phyloP scores from a whole-genome alignment of 2,888 invertebrate species.

The Drosophila mulleri region DNA sequence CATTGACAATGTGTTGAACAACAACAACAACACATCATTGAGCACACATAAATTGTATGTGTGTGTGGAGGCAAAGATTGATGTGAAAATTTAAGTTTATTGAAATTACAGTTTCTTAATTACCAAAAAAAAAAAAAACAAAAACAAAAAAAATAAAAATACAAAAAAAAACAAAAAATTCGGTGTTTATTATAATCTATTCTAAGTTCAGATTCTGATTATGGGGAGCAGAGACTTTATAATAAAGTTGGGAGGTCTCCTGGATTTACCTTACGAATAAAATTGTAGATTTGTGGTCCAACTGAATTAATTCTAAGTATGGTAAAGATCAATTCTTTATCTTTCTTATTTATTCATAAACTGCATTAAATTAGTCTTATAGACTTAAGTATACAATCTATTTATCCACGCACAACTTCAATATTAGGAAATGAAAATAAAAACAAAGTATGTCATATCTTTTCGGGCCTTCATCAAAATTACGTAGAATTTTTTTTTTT shows the following conservation, averaged over 20 bases:
- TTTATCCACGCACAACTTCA: neutral
- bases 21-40: conserved; percentile 42
- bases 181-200: neutral
- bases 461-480: neutral
- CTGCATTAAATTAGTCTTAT: neutral
- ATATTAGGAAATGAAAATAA: neutral
- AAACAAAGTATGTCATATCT: conserved; percentile 15
- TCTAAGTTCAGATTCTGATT: too few relatives aligned
- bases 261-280: too few relatives aligned
- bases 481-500: neutral
- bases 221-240: too few relatives aligned
- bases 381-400: neutral
- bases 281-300: too few relatives aligned
- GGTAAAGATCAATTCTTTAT: neutral
- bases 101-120: conserved; percentile 86
- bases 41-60: conserved; percentile 70
- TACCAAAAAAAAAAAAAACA: conserved; percentile 82
- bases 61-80: conserved; percentile 82
- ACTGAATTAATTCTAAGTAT: neutral
- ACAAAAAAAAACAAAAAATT: conserved; percentile 22
- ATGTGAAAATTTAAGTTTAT: conserved; percentile 85
- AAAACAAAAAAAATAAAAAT: conserved; percentile 36
- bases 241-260: neutral
- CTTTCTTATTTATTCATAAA: neutral
- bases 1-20: conserved; percentile 26